These are phyloP conservation scores for Notarius lentiginosus DNA, from an alignment of 2,113 vertebrate genomes.

Conservation along the genomic window DNA sequence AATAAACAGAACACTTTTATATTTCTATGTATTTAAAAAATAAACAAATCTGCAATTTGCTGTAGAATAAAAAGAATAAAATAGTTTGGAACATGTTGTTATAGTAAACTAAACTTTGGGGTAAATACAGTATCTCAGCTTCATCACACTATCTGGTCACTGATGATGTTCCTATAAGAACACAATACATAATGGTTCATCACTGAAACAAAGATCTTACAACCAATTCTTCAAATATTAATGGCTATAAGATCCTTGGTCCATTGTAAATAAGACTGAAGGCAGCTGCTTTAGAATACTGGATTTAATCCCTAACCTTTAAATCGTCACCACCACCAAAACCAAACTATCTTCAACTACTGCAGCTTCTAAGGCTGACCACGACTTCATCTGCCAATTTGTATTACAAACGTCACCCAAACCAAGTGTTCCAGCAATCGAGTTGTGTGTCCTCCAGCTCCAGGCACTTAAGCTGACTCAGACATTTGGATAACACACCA, in stretches of 20 bases:
- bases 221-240: neutral
- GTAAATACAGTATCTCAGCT: neutral
- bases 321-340: neutral
- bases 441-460: slow-evolving; percentile 16
- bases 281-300: neutral
- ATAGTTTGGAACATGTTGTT: neutral
- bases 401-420: neutral
- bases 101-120: neutral
- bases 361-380: neutral
- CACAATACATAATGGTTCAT: neutral
- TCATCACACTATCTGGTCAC: neutral
- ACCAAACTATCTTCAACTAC: neutral
- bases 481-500: slow-evolving; percentile 1
- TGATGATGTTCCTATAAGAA: neutral
- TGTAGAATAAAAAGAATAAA: neutral
- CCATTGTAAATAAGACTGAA: neutral
- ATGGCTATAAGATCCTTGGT: neutral
- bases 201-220: neutral
- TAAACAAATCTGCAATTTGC: neutral
- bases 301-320: neutral
- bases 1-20: no score
- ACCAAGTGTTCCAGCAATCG: slow-evolving; percentile 4
- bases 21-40: no score
- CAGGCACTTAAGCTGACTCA: slow-evolving; percentile 2
- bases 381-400: neutral